Percentiles rank a stretch among this genome's conserved stretches.
Conservation (phyloP, 2,797 vertebrate species). For the Argya squamiceps region DNA sequence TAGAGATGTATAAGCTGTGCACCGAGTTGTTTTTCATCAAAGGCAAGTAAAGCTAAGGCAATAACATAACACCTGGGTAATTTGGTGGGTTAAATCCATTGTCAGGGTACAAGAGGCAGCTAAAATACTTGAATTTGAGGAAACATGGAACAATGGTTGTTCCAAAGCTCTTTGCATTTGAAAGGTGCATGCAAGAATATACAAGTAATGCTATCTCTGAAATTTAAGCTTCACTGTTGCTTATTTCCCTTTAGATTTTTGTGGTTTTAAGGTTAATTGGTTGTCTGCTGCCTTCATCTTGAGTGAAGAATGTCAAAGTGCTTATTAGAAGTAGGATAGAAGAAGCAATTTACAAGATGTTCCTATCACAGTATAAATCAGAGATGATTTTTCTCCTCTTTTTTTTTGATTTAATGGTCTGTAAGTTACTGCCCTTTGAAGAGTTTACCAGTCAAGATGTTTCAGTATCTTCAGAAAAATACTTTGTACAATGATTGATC, state of each 20-base stretch:
- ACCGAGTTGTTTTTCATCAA: background rate
- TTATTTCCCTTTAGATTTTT: background rate
- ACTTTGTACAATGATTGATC: background rate
- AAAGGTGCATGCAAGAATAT: background rate
- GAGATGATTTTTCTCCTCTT: background rate
- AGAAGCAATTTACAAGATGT: background rate
- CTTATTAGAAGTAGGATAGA: background rate
- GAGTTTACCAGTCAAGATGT: background rate
- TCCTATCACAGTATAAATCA: background rate
- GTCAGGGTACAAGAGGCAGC: background rate
- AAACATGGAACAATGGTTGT: background rate
- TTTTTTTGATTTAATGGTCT: background rate
- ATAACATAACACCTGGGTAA: background rate
- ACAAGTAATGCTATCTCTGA: background rate
- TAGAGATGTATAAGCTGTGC: background rate
- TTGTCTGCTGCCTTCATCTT: background rate
- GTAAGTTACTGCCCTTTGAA: background rate
- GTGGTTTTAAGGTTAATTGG: background rate
- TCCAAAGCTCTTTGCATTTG: background rate
- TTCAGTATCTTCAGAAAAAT: background rate
- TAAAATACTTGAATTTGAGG: background rate
- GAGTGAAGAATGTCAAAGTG: background rate
- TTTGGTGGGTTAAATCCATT: background rate
- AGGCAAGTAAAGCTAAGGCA: background rate
- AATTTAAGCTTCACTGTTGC: background rate